A percentile compares a stretch with the other conserved stretches of the same genome.
Evolutionary conservation across 1,140 invertebrate genomes (phyloP).

Genomic region (Macrobrachium nipponense): DNA sequence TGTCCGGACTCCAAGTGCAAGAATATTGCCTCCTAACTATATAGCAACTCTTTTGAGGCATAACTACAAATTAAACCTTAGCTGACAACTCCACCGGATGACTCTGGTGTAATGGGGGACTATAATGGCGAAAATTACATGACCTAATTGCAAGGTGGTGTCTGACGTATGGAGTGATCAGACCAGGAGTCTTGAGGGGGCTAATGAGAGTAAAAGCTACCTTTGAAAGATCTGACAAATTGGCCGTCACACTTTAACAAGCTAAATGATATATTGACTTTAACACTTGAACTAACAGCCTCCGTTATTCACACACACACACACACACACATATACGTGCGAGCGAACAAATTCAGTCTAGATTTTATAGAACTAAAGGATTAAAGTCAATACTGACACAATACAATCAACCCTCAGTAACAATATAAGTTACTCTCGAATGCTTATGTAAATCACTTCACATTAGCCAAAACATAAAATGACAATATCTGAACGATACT

Average conservation of each 20-base stretch:
- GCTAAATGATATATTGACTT: no score
- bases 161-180: not conserved
- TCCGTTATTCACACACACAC: not conserved
- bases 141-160: not conserved
- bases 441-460: no score
- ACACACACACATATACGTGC: not conserved
- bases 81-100: not conserved
- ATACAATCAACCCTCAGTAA: no score
- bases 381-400: not conserved
- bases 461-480: no score
- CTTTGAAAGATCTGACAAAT: not conserved
- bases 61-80: not conserved
- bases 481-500: no score
- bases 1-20: no score
- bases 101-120: not conserved
- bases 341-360: not conserved
- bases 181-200: no score
- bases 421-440: no score
- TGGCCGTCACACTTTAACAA: not conserved
- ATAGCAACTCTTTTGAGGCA: not conserved
- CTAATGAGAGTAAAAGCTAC: not conserved
- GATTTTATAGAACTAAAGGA: not conserved
- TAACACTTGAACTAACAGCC: not conserved
- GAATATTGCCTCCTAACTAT: not conserved
- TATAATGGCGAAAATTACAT: not conserved